Evolutionary conservation across 2,797 vertebrate genomes (phyloP).

Genomic region (Tragelaphus oryx): DNA sequence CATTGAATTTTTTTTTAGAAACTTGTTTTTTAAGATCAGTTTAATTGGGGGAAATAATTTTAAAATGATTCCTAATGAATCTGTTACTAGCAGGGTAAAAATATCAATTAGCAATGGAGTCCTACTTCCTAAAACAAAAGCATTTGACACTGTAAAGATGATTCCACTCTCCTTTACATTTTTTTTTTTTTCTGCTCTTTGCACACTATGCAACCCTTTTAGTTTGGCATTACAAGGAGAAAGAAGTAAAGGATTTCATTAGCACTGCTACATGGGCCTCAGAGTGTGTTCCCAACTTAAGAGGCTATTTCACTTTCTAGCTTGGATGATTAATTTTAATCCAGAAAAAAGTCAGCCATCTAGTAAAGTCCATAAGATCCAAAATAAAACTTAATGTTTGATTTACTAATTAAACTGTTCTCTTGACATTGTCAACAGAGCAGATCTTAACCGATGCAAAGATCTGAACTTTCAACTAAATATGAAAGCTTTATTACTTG

Average conservation of each 20-base stretch:
- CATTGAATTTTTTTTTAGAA: constrained; percentile 38
- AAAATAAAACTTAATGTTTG: constrained; percentile 65
- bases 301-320: constrained; percentile 43
- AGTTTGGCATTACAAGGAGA: constrained; percentile 61
- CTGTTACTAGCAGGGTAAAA: constrained; percentile 68
- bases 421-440: constrained; percentile 38
- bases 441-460: constrained; percentile 44
- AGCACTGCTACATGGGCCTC: not conserved
- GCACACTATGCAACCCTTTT: constrained; percentile 38
- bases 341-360: constrained; percentile 66
- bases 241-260: constrained; percentile 66
- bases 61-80: constrained; percentile 76
- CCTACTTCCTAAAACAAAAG: constrained; percentile 66
- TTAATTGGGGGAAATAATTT: constrained; percentile 52
- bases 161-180: constrained; percentile 52
- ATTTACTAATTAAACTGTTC: constrained; percentile 67
- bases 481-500: not conserved
- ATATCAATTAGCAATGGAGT: constrained; percentile 79
- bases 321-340: constrained; percentile 73
- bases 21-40: constrained; percentile 54
- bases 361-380: constrained; percentile 43
- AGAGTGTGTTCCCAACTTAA: constrained; percentile 23
- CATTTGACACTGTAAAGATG: constrained; percentile 69
- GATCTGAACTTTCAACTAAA: constrained; percentile 51
- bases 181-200: not conserved